phyloP scores from a whole-genome alignment of 2,113 vertebrate genomes.

The Collichthys lucidus region DNA sequence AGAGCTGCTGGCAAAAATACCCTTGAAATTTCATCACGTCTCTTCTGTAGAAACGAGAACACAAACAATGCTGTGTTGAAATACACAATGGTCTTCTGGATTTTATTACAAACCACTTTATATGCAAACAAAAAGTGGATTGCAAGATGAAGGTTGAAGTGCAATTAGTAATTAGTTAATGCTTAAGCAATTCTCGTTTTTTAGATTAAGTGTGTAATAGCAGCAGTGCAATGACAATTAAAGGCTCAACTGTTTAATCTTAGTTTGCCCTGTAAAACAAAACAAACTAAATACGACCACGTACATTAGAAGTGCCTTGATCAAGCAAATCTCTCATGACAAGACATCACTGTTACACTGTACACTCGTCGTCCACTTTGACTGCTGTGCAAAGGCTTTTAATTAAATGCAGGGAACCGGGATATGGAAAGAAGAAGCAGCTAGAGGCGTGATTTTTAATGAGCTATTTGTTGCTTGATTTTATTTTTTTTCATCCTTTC shows the following conservation, averaged over 20 bases:
- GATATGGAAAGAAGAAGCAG: conserved; percentile 23
- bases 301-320: conserved; percentile 57
- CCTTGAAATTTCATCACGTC: background rate
- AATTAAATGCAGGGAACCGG: conserved; percentile 22
- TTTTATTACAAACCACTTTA: background rate
- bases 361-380: conserved; percentile 25
- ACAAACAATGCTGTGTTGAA: background rate
- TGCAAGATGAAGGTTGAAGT: background rate
- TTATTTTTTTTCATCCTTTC: too few species aligned
- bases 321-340: conserved; percentile 37
- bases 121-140: background rate
- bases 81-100: background rate
- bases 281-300: background rate
- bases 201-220: background rate
- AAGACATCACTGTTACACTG: conserved; percentile 40
- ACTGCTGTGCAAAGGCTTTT: conserved; percentile 37
- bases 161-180: background rate
- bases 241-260: background rate
- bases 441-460: conserved; percentile 44
- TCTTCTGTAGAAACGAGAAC: background rate
- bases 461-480: conserved; percentile 68
- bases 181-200: background rate
- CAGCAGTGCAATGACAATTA: background rate
- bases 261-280: background rate
- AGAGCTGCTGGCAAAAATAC: background rate